Conservation (phyloP, 2,113 vertebrate genomes). For the Stigmatopora argus region DNA sequence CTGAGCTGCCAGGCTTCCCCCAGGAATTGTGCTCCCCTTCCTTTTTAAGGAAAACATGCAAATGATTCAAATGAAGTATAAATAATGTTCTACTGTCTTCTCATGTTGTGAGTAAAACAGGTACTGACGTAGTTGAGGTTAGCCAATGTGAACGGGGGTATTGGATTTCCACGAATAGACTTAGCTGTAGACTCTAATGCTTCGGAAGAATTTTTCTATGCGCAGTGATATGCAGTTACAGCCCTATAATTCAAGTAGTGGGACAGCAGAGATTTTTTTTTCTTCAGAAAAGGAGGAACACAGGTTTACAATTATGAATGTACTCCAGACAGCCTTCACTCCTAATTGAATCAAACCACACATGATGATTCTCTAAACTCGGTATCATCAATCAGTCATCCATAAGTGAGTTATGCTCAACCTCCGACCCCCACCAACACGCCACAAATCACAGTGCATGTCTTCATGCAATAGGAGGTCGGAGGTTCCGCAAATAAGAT, state of each 20-base stretch:
- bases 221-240: neutral
- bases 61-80: too few relatives aligned
- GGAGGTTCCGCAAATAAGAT: neutral
- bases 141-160: neutral
- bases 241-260: neutral
- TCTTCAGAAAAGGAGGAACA: neutral
- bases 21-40: too few relatives aligned
- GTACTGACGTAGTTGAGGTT: neutral
- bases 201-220: neutral
- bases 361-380: neutral
- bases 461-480: too few relatives aligned
- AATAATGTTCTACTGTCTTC: too few relatives aligned
- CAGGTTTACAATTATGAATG: neutral
- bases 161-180: neutral
- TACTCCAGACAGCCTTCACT: neutral
- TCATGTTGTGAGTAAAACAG: neutral
- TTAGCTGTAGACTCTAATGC: neutral
- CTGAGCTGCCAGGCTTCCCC: too few relatives aligned
- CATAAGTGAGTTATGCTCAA: neutral
- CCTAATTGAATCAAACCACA: slow-evolving; percentile 1
- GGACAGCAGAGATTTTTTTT: neutral
- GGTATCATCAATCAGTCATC: neutral
- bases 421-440: neutral
- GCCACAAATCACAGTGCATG: neutral
- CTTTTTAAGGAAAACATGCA: too few relatives aligned